Conservation (phyloP, 2,888 invertebrate species). For the Mermis nigrescens region DNA sequence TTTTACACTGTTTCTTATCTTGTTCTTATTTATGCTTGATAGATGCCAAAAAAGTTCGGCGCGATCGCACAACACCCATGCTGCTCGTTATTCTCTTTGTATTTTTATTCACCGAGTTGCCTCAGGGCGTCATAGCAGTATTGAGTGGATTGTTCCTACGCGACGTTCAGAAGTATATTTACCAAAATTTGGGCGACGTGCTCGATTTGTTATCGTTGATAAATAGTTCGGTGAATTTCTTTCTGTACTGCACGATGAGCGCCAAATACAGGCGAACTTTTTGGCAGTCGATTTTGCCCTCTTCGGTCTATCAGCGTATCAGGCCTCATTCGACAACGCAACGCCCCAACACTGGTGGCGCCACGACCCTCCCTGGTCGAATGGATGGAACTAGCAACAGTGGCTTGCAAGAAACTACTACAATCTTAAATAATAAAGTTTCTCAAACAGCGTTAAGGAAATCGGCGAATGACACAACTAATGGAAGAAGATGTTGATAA, state of each 20-base stretch:
- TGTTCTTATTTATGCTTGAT: too few species aligned
- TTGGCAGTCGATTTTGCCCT: constrained; percentile 1
- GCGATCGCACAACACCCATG: constrained; percentile 1
- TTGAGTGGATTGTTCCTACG: neutral
- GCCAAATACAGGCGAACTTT: neutral
- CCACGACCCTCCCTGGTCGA: too few species aligned
- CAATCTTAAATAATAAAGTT: too few species aligned
- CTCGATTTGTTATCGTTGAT: constrained; percentile 3
- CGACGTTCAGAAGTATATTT: neutral
- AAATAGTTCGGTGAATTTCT: neutral
- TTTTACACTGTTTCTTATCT: too few species aligned
- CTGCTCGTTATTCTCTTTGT: neutral
- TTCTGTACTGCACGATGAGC: constrained; percentile 2
- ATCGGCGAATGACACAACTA: too few species aligned
- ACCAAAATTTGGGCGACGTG: neutral
- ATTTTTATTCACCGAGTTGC: constrained; percentile 2
- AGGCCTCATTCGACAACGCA: too few species aligned
- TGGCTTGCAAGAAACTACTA: too few species aligned
- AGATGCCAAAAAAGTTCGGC: neutral
- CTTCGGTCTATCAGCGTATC: neutral
- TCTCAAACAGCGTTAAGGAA: too few species aligned
- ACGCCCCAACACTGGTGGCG: too few species aligned
- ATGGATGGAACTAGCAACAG: too few species aligned
- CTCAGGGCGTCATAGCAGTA: neutral
- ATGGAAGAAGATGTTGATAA: too few species aligned